Evolutionary conservation across 2,888 invertebrate genomes (phyloP).

Genomic region (Tetranychus piercei): DNA sequence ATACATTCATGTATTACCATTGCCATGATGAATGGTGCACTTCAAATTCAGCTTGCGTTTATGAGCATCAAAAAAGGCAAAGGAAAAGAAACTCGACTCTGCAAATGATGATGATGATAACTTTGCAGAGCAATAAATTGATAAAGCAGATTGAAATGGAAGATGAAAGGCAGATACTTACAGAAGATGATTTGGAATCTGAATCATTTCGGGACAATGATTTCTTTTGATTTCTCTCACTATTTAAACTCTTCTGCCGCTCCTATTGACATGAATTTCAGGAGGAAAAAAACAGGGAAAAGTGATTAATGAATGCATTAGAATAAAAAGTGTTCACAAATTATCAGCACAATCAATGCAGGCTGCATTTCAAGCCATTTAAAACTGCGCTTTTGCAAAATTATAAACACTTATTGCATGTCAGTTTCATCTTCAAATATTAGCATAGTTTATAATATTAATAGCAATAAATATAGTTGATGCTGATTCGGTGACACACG

Average conservation of each 20-base stretch:
- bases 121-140: neutral
- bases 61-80: neutral
- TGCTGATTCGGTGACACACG: too few species aligned
- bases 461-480: too few species aligned
- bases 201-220: constrained; percentile 15
- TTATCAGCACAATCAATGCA: too few species aligned
- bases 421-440: too few species aligned
- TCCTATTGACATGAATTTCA: constrained; percentile 22
- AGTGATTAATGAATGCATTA: constrained; percentile 1
- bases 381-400: too few species aligned
- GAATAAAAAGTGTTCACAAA: neutral
- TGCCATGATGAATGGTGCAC: neutral
- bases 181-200: constrained; percentile 11
- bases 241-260: constrained; percentile 26
- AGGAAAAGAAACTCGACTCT: neutral
- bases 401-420: too few species aligned
- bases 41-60: neutral
- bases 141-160: neutral
- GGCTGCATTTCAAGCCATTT: too few species aligned
- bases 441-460: too few species aligned
- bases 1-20: neutral
- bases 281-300: neutral
- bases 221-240: constrained; percentile 21
- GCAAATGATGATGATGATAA: neutral
- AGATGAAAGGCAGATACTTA: neutral